Base-by-base conservation (phyloP, 2,113 vertebrate genomes). In the Hiodon tergisus region DNA sequence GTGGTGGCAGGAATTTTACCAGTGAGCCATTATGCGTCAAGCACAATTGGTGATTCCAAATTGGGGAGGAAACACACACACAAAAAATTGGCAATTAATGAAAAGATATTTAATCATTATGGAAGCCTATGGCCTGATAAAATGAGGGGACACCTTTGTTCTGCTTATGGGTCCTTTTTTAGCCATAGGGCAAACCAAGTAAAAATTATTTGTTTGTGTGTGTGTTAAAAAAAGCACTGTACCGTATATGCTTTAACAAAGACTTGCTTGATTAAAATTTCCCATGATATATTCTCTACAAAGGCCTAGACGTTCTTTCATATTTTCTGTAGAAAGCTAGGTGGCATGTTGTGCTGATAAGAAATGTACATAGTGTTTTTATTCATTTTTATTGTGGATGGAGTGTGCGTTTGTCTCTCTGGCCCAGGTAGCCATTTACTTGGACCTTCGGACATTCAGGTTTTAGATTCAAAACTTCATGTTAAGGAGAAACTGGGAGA, bases 291-390 rank as follows among this genome's bases (percentile, higher is more conserved):
- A 87, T 92, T 92, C 90, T 90, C 85, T 88, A 89, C 87, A 88
- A 87, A 87, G 83, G 83, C 80, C 79, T 90, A 87, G 87, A 86
- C 85, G 85, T 73, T 83, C 71, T 80, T 85, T 76, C 87, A 89
- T 87, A 89, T 80, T 88, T 88, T 85, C 87, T 91, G 89, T 89
- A 85, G 86, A 89, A 84, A 86, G 88, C 85, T 91, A 90, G 87
- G 87, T 87, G 88, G 90, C 91, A 92, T 91, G 89, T 88, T 90
- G 88, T 90, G 89, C 87, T 82, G 86, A 87, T 84, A 79, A 85
- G 76, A 88, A 82, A 85, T 91, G 90, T 92, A 92, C 88, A 92
- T 92, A 91, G 88, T 91, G 91, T 92, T 92, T 91, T 89, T 92
- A 10, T 91, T 92, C 88, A 88, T 92, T 92, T 92, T 89, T 88